Percentiles rank a stretch among this genome's conserved stretches.
These are phyloP conservation scores for Apostichopus leukothele DNA, from an alignment of 53 echinoderm and acorn worm genomes.

Conservation along the genomic window DNA sequence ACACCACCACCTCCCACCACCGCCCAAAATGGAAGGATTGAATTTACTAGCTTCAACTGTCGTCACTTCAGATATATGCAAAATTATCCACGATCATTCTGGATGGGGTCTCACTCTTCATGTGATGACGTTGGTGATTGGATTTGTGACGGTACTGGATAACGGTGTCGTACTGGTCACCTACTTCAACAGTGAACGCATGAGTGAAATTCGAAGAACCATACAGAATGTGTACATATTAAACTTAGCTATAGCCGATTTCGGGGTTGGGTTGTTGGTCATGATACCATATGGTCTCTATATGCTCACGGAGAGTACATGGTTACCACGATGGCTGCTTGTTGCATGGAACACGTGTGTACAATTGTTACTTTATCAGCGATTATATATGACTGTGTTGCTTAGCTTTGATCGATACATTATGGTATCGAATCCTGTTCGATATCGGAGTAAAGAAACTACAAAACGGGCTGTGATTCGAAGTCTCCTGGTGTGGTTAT, in stretches of 20 bases:
- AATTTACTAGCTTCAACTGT: neutral
- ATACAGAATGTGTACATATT: conserved; percentile 30
- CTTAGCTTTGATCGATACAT: conserved; percentile 32
- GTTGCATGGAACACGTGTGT: neutral
- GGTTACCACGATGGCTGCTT: neutral
- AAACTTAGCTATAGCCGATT: conserved; percentile 29
- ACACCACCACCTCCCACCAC: no score
- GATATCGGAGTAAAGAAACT: conserved; percentile 22
- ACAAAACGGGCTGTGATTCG: conserved; percentile 19
- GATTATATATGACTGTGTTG: conserved; percentile 21
- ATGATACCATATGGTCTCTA: conserved; percentile 27
- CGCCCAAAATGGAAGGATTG: neutral
- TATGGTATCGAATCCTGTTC: conserved; percentile 33
- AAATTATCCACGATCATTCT: neutral
- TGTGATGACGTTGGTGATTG: neutral
- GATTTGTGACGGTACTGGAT: neutral
- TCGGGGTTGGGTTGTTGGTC: conserved; percentile 13
- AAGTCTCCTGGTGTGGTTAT: neutral
- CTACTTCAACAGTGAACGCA: conserved; percentile 1
- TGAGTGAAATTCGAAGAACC: neutral
- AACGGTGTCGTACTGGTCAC: conserved; percentile 21
- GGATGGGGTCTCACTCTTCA: neutral
- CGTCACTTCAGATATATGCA: neutral
- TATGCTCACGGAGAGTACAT: neutral
- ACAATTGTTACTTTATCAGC: neutral